Conservation (phyloP, 2,888 invertebrate species). For the Drymonia ruficornis region DNA sequence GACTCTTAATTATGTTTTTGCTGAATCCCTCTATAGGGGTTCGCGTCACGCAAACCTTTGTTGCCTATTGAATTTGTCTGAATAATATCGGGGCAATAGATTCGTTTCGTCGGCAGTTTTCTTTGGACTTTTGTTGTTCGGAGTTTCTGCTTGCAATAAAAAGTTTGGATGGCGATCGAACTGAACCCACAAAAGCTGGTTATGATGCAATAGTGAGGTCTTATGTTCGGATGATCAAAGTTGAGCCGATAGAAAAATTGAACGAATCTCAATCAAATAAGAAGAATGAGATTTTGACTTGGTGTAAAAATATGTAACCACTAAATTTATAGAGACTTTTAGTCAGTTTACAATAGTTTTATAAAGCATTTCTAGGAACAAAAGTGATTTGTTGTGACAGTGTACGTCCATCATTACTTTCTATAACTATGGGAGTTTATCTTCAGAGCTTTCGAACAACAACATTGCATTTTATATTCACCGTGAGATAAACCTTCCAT, state of each 20-base stretch:
- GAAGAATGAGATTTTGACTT: too few relatives aligned
- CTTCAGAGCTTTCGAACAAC: too few relatives aligned
- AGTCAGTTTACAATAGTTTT: too few relatives aligned
- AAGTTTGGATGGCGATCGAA: constrained; percentile 1
- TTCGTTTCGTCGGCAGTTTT: constrained; percentile 19
- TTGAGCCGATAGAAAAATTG: not conserved
- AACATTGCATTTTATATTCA: not conserved
- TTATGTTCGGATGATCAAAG: not conserved
- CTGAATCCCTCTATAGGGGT: constrained; percentile 34
- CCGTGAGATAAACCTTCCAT: not conserved
- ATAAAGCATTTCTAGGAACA: too few relatives aligned
- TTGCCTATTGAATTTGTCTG: constrained; percentile 35
- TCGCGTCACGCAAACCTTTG: constrained; percentile 43
- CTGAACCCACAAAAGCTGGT: not conserved
- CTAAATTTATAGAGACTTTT: too few relatives aligned
- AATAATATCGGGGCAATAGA: constrained; percentile 34
- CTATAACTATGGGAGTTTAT: too few relatives aligned
- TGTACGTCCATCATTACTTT: too few relatives aligned
- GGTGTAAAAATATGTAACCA: too few relatives aligned
- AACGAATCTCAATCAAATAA: too few relatives aligned
- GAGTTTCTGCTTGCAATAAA: constrained; percentile 4
- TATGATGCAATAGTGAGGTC: not conserved
- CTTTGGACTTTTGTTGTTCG: constrained; percentile 5
- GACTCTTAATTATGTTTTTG: constrained; percentile 58
- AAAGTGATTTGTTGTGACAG: too few relatives aligned